Percentiles rank a stretch among this genome's conserved stretches.
Conservation (phyloP, 2,797 vertebrate species). For the Hapalemur alaotrensis region DNA sequence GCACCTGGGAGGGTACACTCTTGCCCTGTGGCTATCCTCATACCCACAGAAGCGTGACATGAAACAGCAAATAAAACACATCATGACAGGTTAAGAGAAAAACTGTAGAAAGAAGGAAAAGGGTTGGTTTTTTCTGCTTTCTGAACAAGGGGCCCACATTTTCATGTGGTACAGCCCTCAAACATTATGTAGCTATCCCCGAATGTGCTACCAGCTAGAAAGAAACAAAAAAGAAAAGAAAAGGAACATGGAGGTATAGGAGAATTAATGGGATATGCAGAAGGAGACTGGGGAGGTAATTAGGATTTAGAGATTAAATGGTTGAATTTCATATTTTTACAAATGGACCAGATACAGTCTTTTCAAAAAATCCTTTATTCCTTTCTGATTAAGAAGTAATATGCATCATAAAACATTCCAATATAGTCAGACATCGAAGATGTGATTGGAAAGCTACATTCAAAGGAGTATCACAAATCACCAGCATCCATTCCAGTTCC, state of each 20-base stretch:
- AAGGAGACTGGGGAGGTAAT: neutral
- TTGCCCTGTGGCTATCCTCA: neutral
- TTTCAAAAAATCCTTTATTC: conserved; percentile 53
- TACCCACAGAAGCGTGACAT: neutral
- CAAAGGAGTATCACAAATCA: conserved; percentile 4
- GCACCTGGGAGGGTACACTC: neutral
- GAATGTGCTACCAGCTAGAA: neutral
- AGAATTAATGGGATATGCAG: neutral
- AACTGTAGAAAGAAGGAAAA: neutral
- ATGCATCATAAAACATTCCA: neutral
- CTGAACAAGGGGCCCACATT: neutral
- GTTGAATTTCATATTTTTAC: neutral
- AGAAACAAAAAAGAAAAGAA: conserved; percentile 51
- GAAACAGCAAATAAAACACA: neutral
- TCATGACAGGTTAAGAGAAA: neutral
- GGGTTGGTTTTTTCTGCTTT: neutral
- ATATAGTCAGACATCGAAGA: neutral
- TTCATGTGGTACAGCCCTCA: neutral
- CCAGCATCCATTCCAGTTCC: neutral
- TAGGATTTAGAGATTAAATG: neutral
- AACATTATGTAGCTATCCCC: neutral
- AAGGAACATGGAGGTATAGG: neutral
- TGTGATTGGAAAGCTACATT: neutral
- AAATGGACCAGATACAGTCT: neutral
- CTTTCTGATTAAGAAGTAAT: conserved; percentile 2